Evolutionary conservation across 2,113 vertebrate genomes (phyloP), one percentile per base, ranked within the genome.

Genomic region (Theristicus caerulescens): DNA sequence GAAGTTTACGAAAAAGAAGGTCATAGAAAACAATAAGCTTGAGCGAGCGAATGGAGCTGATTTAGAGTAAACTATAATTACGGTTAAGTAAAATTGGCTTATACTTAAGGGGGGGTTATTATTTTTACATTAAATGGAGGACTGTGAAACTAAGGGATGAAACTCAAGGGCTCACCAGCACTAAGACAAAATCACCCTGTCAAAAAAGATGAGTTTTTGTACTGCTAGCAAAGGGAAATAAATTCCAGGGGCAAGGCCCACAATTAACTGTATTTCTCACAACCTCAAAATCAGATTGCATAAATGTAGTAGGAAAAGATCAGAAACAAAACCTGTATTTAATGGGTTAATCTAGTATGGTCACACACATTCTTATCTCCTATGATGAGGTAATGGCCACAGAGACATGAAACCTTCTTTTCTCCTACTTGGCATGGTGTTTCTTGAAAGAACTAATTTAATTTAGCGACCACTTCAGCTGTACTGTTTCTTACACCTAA

Each of bases 31-130:
- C 9, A 57, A 22, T 2, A 73, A 8, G 1, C 4, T 78, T 69
- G 18, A 55, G 25, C 5, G 16, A 55, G 25, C 5, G 8, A 88
- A 82, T 17, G 5, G 16, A 90, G 3, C 3, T 38, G 8, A 78
- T 86, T 11, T 65, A 32, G 21, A 86, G 12, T 40, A 40, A 82
- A 78, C 10, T 36, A 38, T 55, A 90, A 47, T 42, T 40, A 44
- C 16, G 15, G 32, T 21, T 58, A 38, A 25, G 16, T 40, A 34
- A 88, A 64, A 38, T 3, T 58, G 17, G 12, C 2, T 81, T 83
- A 31, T 11, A 20, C 0, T 0, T 57, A 29, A 52, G 2, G 2
- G 7, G 1, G 1, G 29, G 64, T 73, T 70, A 36, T 49, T 51
- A 40, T 36, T 85, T 55, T 62, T n/a, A 31, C 15, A 31, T 80